phyloP scores from a whole-genome alignment of 2,797 vertebrate species.

The Parauchenoglanis ngamensis region DNA sequence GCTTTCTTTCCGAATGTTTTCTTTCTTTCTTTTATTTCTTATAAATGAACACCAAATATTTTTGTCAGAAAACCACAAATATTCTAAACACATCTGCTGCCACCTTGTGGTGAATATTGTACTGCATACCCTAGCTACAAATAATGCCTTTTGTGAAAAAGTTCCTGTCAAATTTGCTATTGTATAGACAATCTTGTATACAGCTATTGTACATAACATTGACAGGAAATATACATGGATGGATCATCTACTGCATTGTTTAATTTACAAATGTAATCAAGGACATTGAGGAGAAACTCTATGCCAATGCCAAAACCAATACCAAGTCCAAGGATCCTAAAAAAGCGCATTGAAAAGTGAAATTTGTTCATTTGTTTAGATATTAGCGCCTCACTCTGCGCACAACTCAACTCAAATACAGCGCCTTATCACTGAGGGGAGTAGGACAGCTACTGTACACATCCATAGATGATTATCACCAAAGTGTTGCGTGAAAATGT shows the following conservation, averaged over 20 bases:
- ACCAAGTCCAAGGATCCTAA: background rate
- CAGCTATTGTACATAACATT: background rate
- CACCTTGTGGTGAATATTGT: conserved; percentile 65
- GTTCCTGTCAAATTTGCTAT: background rate
- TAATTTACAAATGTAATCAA: background rate
- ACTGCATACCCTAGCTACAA: background rate
- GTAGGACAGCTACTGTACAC: background rate
- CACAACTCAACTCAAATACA: background rate
- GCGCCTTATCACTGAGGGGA: background rate
- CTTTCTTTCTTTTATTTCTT: background rate
- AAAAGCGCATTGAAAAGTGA: background rate
- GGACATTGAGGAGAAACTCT: background rate
- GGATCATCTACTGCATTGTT: background rate
- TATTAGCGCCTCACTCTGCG: background rate
- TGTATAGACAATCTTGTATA: background rate
- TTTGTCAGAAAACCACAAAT: background rate
- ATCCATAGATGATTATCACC: background rate
- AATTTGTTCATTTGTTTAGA: background rate
- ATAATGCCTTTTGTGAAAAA: background rate
- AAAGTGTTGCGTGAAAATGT: background rate
- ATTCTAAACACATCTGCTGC: conserved; percentile 63
- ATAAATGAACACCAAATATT: background rate
- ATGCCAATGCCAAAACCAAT: background rate
- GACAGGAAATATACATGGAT: background rate
- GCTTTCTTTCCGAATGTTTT: background rate